Evolutionary conservation across 23 tunicate genomes (phyloP).

Genomic region (Halocynthia aurantium): DNA sequence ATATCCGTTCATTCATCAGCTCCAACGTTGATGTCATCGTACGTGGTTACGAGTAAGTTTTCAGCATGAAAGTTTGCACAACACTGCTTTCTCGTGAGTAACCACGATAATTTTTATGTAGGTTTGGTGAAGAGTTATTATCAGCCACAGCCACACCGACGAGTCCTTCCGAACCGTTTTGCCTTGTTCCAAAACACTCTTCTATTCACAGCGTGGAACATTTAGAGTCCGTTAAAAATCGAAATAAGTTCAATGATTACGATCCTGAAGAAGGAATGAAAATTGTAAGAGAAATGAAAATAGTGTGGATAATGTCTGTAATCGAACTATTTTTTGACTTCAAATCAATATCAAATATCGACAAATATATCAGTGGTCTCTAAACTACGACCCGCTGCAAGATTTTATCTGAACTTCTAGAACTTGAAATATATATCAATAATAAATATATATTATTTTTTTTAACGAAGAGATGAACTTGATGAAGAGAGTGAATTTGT

Average conservation of each 20-base stretch:
- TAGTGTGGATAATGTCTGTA: too few species aligned
- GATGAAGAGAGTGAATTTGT: too few species aligned
- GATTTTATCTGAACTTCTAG: too few species aligned
- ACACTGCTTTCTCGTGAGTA: neutral
- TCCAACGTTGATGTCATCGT: constrained; percentile 11
- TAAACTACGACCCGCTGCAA: neutral
- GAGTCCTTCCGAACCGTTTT: constrained; percentile 5
- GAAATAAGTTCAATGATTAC: constrained; percentile 5
- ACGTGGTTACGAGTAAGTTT: constrained; percentile 19
- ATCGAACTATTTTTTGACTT: too few species aligned
- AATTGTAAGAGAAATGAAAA: neutral
- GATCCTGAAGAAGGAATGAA: constrained; percentile 21
- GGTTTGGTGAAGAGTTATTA: constrained; percentile 13
- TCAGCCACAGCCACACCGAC: neutral
- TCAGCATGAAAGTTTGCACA: neutral
- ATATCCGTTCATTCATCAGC: constrained; percentile 12
- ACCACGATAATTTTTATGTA: neutral
- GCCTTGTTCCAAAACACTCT: neutral
- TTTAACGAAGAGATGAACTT: too few species aligned
- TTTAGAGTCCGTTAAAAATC: constrained; percentile 8
- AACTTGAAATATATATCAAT: too few species aligned
- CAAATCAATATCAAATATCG: neutral
- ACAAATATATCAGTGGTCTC: neutral
- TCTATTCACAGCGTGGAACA: neutral
- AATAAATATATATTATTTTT: too few species aligned